These are phyloP conservation scores for Helicolenus hilgendorfi DNA, from an alignment of 2,797 vertebrate species.

Conservation along the genomic window DNA sequence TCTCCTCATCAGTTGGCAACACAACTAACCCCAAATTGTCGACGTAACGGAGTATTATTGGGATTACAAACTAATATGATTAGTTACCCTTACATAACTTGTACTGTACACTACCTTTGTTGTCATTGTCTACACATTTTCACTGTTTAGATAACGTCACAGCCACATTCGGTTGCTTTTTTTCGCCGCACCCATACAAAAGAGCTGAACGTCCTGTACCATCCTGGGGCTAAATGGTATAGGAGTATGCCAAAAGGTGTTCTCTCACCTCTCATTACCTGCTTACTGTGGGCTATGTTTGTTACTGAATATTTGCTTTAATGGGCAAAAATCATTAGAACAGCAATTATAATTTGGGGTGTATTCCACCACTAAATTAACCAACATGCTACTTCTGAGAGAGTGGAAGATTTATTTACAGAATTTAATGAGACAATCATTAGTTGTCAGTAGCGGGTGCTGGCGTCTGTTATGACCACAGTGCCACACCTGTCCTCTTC, in stretches of 20 bases:
- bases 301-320: neutral
- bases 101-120: neutral
- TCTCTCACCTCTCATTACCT: neutral
- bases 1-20: neutral
- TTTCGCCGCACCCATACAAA: neutral
- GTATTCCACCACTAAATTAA: neutral
- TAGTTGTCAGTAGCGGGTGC: neutral
- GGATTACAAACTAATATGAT: neutral
- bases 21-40: neutral
- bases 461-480: slow-evolving; percentile 19
- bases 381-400: neutral
- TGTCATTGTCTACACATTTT: neutral
- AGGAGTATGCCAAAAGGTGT: neutral
- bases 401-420: neutral
- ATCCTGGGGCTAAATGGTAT: neutral
- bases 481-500: slow-evolving; percentile 59
- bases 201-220: neutral
- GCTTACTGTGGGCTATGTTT: neutral
- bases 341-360: neutral
- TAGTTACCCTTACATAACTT: neutral
- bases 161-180: neutral
- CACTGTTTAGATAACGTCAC: neutral
- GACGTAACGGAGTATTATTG: neutral
- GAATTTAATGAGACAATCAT: slow-evolving; percentile 18
- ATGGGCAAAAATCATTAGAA: neutral